Percentiles rank a stretch among this genome's conserved stretches.
phyloP scores from a whole-genome alignment of 2,113 vertebrate species.

The Rattus norvegicus region GRCr8 NC_086032.1:76941501-76942000 shows the following conservation, averaged over 20 bases:
- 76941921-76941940: not conserved
- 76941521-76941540: not conserved
- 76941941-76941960: not conserved
- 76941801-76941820: not conserved
- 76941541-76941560: not conserved
- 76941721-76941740: not conserved
- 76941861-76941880: not conserved
- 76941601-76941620: slow-evolving; percentile 1
- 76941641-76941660: not conserved
- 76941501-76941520: not conserved
- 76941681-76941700: not conserved
- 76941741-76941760: not conserved
- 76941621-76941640: slow-evolving; percentile 8
- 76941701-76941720: not conserved
- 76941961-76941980: not conserved
- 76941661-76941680: slow-evolving; percentile 4
- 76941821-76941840: not conserved
- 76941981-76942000: not conserved
- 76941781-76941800: not conserved
- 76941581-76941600: slow-evolving; percentile 8
- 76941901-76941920: not conserved
- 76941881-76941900: not conserved
- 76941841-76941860: not conserved
- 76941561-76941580: not conserved
- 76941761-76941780: not conserved